Conservation (phyloP, 2,888 invertebrate genomes). For the Cryptocephalus moraei region DNA sequence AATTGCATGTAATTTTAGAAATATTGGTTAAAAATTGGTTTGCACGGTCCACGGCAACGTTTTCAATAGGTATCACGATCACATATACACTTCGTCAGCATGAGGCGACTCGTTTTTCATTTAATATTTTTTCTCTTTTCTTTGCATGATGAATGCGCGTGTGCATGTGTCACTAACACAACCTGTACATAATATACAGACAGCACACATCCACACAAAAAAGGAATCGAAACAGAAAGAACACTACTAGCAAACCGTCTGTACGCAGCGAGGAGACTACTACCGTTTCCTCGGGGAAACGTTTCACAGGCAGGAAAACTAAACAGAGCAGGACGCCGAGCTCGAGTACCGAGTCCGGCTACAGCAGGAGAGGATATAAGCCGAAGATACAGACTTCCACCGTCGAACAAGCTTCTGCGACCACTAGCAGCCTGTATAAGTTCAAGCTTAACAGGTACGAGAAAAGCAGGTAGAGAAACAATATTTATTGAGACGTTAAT, state of each 20-base stretch:
- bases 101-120: too few species aligned
- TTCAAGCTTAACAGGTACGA: conserved; percentile 58
- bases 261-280: conserved; percentile 49
- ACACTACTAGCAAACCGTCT: conserved; percentile 52
- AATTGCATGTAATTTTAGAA: too few species aligned
- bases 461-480: background rate
- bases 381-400: conserved; percentile 49
- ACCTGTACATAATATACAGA: conserved; percentile 37
- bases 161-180: conserved; percentile 24
- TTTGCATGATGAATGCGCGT: conserved; percentile 13
- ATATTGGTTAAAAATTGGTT: too few species aligned
- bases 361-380: conserved; percentile 54
- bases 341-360: conserved; percentile 27
- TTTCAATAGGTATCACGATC: too few species aligned
- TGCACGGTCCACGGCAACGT: too few species aligned
- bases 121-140: background rate
- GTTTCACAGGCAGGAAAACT: conserved; percentile 37
- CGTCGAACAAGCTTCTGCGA: conserved; percentile 46
- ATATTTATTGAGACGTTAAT: too few species aligned
- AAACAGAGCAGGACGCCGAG: conserved; percentile 24
- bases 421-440: conserved; percentile 54
- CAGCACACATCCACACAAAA: conserved; percentile 34
- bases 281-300: conserved; percentile 39
- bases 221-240: conserved; percentile 34
- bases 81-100: too few species aligned